phyloP scores from a whole-genome alignment of 2,797 vertebrate species.

The Oreochromis grahami region DNA sequence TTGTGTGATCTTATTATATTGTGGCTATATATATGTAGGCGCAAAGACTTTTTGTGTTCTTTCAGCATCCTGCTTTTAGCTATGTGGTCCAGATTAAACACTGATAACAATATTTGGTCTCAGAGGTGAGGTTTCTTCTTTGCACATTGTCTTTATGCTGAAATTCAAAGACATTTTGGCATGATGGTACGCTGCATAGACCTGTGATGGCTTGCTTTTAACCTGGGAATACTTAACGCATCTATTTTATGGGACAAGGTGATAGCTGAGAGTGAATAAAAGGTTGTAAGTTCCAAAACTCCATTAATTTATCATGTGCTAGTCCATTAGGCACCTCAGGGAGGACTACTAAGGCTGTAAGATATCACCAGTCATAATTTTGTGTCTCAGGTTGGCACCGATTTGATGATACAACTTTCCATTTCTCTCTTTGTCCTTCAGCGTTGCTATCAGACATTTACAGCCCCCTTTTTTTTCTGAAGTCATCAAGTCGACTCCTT shows the following conservation, averaged over 20 bases:
- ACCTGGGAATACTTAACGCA: not conserved
- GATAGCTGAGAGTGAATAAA: not conserved
- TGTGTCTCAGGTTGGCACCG: not conserved
- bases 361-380: not conserved
- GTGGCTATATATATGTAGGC: not conserved
- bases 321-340: not conserved
- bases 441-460: slow-evolving; percentile 6
- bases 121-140: not conserved
- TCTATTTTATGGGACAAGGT: not conserved
- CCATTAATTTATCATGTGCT: not conserved
- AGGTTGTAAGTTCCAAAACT: not conserved
- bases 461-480: not conserved
- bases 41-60: not conserved
- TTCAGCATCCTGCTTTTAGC: not conserved
- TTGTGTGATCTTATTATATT: not conserved
- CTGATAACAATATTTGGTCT: not conserved
- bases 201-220: not conserved
- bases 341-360: not conserved
- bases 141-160: not conserved
- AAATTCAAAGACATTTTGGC: not conserved
- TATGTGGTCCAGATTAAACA: not conserved
- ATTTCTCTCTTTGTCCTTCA: not conserved
- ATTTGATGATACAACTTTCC: not conserved
- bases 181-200: not conserved
- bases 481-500: slow-evolving; percentile 18